phyloP scores from a whole-genome alignment of 2,888 invertebrate species.

The Eumacrocentrus americanus region DNA sequence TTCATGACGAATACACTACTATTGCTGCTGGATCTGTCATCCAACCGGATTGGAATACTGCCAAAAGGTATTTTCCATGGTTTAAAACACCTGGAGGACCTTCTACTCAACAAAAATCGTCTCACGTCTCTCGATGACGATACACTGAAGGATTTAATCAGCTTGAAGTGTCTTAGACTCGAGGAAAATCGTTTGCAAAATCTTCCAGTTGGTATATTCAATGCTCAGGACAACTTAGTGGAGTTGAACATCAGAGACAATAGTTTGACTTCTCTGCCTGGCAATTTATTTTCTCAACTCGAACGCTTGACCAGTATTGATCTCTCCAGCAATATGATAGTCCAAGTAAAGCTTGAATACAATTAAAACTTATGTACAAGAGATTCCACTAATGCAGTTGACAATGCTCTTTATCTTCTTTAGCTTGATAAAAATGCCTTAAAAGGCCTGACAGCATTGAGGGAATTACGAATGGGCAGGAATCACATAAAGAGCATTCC shows the following conservation, averaged over 20 bases:
- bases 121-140: constrained; percentile 66
- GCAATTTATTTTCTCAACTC: constrained; percentile 66
- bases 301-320: constrained; percentile 69
- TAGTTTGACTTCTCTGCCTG: constrained; percentile 67
- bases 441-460: constrained; percentile 57
- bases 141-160: constrained; percentile 67
- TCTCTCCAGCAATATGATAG: constrained; percentile 73
- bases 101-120: constrained; percentile 73
- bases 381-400: too few relatives aligned
- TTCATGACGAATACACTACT: constrained; percentile 59
- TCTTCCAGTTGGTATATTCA: constrained; percentile 67
- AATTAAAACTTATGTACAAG: too few relatives aligned
- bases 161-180: constrained; percentile 69
- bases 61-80: constrained; percentile 68
- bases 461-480: constrained; percentile 73
- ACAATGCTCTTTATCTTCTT: too few relatives aligned
- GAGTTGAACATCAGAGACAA: constrained; percentile 77
- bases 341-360: constrained; percentile 59
- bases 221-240: constrained; percentile 66
- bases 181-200: constrained; percentile 70
- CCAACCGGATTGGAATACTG: constrained; percentile 73
- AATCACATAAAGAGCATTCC: constrained; percentile 69
- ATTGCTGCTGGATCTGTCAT: constrained; percentile 73
- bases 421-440: constrained; percentile 53
- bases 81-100: constrained; percentile 69